phyloP scores from a whole-genome alignment of 2,797 vertebrate genomes.

The Nyctibius grandis region DNA sequence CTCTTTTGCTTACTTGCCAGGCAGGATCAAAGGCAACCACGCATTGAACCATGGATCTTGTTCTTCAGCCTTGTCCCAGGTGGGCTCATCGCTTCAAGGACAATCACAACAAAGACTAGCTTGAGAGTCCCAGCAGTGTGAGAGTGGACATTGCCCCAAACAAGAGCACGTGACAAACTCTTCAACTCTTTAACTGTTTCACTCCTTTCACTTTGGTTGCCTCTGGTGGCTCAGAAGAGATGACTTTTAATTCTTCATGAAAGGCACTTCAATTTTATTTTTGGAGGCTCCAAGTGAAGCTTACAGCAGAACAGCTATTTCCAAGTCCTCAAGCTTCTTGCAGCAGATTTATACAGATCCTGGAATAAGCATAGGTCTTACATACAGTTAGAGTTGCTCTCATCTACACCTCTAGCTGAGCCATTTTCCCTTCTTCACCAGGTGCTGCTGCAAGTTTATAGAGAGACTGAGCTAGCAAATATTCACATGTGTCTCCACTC shows the following conservation, averaged over 20 bases:
- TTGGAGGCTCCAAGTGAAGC: not conserved
- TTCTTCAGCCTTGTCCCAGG: not conserved
- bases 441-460: not conserved
- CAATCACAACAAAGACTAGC: not conserved
- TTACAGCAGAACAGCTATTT: not conserved
- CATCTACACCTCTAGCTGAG: not conserved
- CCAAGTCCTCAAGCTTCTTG: not conserved
- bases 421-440: not conserved
- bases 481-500: not conserved
- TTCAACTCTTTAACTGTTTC: constrained; percentile 16
- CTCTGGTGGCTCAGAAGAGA: not conserved
- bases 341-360: not conserved
- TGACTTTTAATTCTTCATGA: not conserved
- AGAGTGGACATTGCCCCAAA: not conserved
- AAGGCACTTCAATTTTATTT: not conserved
- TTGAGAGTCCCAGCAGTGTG: not conserved
- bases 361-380: not conserved
- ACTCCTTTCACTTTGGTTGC: not conserved
- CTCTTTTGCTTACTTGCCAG: not conserved
- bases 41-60: rapidly evolving
- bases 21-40: not conserved
- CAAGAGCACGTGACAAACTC: not conserved
- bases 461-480: not conserved
- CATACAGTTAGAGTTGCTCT: rapidly evolving
- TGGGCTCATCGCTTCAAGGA: not conserved